Conservation (phyloP, 2,797 vertebrate genomes). For the Urosaurus nigricauda region DNA sequence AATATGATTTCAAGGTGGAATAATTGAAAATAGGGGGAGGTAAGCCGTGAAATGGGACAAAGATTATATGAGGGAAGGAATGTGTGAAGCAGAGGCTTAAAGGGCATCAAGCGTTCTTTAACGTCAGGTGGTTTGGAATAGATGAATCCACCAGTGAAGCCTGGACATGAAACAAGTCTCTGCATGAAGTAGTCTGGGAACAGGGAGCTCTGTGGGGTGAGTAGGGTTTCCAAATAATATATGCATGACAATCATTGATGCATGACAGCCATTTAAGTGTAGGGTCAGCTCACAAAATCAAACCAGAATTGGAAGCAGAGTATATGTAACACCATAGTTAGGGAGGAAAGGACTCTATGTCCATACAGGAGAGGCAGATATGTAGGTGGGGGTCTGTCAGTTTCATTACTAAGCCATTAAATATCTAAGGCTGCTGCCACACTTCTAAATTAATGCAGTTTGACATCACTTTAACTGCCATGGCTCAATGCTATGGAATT, state of each 20-base stretch:
- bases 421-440: no score
- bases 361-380: not conserved
- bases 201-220: no score
- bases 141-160: not conserved
- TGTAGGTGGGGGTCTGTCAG: not conserved
- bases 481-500: no score
- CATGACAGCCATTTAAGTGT: not conserved
- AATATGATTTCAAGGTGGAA: not conserved
- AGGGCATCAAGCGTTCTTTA: not conserved
- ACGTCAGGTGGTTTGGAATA: not conserved
- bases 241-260: not conserved
- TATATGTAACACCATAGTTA: not conserved
- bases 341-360: not conserved
- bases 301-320: no score
- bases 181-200: not conserved
- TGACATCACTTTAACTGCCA: no score
- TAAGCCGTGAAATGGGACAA: not conserved
- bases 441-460: no score
- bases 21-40: conserved; percentile 7
- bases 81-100: not conserved
- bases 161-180: not conserved
- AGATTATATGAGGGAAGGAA: not conserved
- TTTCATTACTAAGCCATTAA: not conserved
- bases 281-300: not conserved
- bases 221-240: not conserved